Evolutionary conservation across 2,888 invertebrate species (phyloP), one percentile per base, ranked within the genome.

Genomic region (Chrysopilus asiliformis): DNA sequence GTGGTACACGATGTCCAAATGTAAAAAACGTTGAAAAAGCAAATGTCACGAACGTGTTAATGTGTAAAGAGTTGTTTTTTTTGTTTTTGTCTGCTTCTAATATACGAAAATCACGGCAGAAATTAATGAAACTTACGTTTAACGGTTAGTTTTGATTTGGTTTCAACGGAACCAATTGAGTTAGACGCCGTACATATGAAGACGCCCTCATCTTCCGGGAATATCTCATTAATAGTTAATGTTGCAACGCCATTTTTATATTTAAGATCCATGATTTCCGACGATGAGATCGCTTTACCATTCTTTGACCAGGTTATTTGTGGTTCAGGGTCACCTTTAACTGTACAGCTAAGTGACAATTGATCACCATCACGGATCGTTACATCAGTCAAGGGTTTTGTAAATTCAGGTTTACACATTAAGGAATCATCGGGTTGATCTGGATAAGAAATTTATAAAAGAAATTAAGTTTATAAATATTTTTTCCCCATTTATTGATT

Each of bases 131-230:
- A 70, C 76, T 73, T 60, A 87, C 86, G 79, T 68, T 83, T 83
- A 28, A 93, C 76, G 39, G 76, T 76, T 46, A 93, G 72, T 55
- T 76, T 79, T 68, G 86, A 87, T 55, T 78, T 79, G 38, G 89
- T 89, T 51, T 85, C 83, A 6, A 76, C 73, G 36, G 79, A 74
- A 39, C 95, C 94, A 50, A 89, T 76, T 43, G 89, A 83, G 68
- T 94, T 97, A 46, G 78, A 84, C 16, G 94, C 95, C 55, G 79
- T 81, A 57, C 94, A 91, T 6, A 76, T 71, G 59, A 93, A 95
- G 41, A 79, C 76, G 15, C 83, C 90, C 60, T 90, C 93, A 58
- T 94, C 93, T 63, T 94, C 93, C 0, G 93, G 93, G 71, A 89
- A 94, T 31, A 90, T 79, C 67, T 94, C 94, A 52, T 80, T 81